Evolutionary conservation across 2,888 invertebrate species (phyloP).

Genomic region (Muscina levida): DNA sequence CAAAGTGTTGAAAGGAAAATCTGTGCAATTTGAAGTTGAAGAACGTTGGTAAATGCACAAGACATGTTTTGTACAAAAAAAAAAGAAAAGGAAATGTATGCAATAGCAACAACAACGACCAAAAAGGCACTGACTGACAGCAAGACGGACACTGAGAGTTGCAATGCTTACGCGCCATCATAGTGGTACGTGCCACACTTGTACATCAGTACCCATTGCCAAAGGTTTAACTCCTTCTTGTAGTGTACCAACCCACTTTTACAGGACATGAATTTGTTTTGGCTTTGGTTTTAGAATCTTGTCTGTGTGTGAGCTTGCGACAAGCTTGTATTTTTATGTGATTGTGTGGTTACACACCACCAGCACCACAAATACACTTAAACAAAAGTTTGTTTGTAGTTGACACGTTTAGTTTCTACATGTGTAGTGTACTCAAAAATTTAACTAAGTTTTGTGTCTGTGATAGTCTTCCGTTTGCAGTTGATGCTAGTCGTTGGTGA

Average conservation of each 20-base stretch:
- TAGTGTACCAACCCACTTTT: not conserved
- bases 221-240: not conserved
- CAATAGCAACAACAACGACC: not conserved
- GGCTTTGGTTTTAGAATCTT: too few relatives aligned
- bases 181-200: constrained; percentile 29
- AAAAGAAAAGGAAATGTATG: not conserved
- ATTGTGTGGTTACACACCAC: constrained; percentile 40
- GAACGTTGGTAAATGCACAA: constrained; percentile 9
- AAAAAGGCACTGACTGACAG: not conserved
- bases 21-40: constrained; percentile 30
- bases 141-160: not conserved
- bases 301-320: too few relatives aligned
- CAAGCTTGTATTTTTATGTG: constrained; percentile 25
- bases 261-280: not conserved
- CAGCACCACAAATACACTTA: constrained; percentile 39
- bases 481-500: too few relatives aligned
- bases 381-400: constrained; percentile 32
- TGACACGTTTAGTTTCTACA: too few relatives aligned
- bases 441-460: constrained; percentile 26
- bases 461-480: not conserved
- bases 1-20: constrained; percentile 55
- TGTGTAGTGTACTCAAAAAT: too few relatives aligned
- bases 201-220: too few relatives aligned
- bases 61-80: too few relatives aligned
- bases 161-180: not conserved